phyloP scores from a whole-genome alignment of 2,888 invertebrate genomes.

The Brachylomia viminalis region DNA sequence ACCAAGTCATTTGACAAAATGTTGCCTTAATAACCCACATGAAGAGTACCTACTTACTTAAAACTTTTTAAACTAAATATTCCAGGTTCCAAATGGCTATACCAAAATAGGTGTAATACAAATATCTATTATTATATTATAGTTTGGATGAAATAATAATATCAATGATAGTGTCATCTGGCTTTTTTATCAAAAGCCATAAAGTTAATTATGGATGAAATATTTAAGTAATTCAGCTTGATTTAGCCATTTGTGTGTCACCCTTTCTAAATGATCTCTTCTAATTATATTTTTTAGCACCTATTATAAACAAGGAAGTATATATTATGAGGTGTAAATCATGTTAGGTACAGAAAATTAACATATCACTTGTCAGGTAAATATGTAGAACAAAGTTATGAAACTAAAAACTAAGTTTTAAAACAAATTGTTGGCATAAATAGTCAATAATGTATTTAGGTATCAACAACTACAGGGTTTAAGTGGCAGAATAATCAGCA shows the following conservation, averaged over 20 bases:
- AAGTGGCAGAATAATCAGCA: not conserved
- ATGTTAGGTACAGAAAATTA: slow-evolving; percentile 31
- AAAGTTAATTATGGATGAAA: not conserved
- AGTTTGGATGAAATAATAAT: not conserved
- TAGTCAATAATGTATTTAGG: not conserved
- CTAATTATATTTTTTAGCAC: slow-evolving; percentile 18
- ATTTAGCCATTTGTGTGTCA: not conserved
- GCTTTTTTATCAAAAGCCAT: slow-evolving; percentile 10
- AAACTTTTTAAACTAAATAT: too few species aligned
- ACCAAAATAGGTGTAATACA: too few species aligned
- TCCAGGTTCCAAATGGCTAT: too few species aligned
- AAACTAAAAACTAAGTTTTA: slow-evolving; percentile 18
- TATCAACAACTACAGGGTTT: not conserved
- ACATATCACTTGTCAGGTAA: slow-evolving; percentile 26
- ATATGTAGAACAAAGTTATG: slow-evolving; percentile 12
- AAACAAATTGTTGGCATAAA: not conserved
- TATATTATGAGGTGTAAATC: not conserved
- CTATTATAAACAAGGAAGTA: slow-evolving; percentile 23
- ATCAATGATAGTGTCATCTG: slow-evolving; percentile 24
- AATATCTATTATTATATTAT: too few species aligned
- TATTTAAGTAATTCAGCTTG: not conserved
- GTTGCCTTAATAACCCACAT: too few species aligned
- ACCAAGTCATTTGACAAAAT: too few species aligned
- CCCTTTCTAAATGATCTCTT: not conserved
- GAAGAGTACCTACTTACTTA: too few species aligned